Percentiles rank a stretch among this genome's conserved stretches.
Evolutionary conservation across 37 sponge, comb jelly and placozoan genomes (phyloP).

Genomic region (Oscarella lobularis): DNA sequence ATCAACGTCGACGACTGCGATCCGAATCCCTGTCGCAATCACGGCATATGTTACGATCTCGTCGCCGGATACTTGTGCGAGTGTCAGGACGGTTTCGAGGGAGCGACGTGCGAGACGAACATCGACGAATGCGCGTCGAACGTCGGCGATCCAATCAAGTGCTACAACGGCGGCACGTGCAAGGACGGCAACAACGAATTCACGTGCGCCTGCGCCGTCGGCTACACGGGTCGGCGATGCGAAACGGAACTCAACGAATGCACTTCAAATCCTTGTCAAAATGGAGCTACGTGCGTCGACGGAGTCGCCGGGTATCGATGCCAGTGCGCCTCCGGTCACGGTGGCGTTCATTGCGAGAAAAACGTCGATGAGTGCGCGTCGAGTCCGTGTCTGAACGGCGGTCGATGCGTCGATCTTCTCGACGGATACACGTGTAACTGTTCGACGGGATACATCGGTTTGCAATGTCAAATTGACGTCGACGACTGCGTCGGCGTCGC

Average conservation of each 20-base stretch:
- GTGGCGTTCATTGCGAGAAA: neutral
- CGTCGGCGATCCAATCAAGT: too few species aligned
- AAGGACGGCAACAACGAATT: neutral
- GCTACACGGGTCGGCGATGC: neutral
- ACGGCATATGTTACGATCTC: neutral
- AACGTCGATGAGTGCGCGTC: neutral
- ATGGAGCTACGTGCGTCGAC: neutral
- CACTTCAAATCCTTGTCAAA: neutral
- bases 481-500: neutral
- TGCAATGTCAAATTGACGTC: neutral
- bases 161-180: neutral
- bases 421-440: neutral
- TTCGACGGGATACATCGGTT: neutral
- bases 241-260: neutral
- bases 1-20: neutral
- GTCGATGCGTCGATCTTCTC: neutral
- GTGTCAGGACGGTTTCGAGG: neutral
- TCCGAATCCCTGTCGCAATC: neutral
- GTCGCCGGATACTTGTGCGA: neutral
- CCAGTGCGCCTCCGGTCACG: neutral
- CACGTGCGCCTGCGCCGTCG: neutral
- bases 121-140: neutral
- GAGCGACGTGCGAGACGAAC: neutral
- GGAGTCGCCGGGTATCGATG: neutral
- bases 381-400: neutral